phyloP scores from a whole-genome alignment of 2,113 vertebrate species.

The Alligator sinensis region DNA sequence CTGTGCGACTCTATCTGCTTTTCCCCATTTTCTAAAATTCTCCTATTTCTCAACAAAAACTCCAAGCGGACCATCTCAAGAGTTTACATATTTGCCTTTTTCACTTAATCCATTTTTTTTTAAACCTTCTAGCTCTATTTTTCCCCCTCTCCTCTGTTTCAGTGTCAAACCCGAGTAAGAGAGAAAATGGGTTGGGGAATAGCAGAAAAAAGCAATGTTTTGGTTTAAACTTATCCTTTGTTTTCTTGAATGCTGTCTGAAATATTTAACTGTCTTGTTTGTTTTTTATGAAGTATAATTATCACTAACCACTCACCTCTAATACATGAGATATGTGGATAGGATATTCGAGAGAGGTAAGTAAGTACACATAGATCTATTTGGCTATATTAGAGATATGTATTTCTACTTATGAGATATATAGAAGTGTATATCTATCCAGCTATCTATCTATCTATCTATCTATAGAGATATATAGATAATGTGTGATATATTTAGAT shows the following conservation, averaged over 20 bases:
- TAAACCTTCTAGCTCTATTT: no score
- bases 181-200: background rate
- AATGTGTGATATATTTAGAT: no score
- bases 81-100: background rate
- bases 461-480: no score
- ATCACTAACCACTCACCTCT: no score
- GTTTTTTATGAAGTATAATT: background rate
- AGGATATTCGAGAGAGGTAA: no score
- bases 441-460: no score
- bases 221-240: background rate
- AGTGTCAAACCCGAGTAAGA: background rate
- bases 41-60: background rate
- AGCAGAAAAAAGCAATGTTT: background rate
- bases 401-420: no score
- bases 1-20: background rate
- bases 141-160: background rate
- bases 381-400: no score
- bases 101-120: background rate
- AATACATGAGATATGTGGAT: no score
- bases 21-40: background rate
- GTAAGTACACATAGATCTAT: no score
- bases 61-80: background rate
- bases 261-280: background rate
- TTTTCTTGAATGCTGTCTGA: background rate
- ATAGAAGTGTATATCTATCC: no score